Base-by-base conservation (phyloP, 2,888 invertebrate species). In the Noctua comes region DNA sequence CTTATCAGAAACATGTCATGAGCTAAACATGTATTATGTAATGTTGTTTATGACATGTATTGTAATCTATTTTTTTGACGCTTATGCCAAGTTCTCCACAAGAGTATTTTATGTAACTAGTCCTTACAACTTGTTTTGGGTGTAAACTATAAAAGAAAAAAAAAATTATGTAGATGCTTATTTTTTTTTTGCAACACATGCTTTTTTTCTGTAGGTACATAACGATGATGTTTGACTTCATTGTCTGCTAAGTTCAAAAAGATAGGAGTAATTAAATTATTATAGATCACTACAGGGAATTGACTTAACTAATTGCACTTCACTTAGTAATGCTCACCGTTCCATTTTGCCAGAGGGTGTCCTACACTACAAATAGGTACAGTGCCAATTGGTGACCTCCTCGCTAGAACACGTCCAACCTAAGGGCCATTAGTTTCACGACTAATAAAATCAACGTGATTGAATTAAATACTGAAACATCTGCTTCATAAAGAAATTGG, bases 251-350 rank as follows among this genome's bases (percentile, higher is more conserved):
- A 16, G 24, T 27, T 46, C 8, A 21, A 43, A 40, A 68, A 70
- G 1, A 51, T 21, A 62, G 62, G 3, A 62, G 21, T 31, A 48
- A n/a, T 46, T 10, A 48, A 0, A 43, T n/a, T 54, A 31, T 36
- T 10, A 21, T 40, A 43, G 24, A 59, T 13, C 13, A 27, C 16
- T 24, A 5, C 36, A 54, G 54, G 48, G 11, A 43, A 51, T 51
- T 59, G 31, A 51, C 46, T 65, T 80, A 48, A 48, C 43, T 59
- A 59, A 80, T 80, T 69, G n/a, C n/a, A 48, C 43, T 65, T 27
- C 82, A 65, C 54, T 69, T 65, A 57, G 27, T 51, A 27, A 48
- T 74, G 21, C 64, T 65, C 43, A 40, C 48, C 21, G 68, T 54
- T 76, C 64, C 69, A 65, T 48, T 69, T 62, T 43, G 54, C 48